Conservation (phyloP, 2,888 invertebrate species). For the Nomada fucata region DNA sequence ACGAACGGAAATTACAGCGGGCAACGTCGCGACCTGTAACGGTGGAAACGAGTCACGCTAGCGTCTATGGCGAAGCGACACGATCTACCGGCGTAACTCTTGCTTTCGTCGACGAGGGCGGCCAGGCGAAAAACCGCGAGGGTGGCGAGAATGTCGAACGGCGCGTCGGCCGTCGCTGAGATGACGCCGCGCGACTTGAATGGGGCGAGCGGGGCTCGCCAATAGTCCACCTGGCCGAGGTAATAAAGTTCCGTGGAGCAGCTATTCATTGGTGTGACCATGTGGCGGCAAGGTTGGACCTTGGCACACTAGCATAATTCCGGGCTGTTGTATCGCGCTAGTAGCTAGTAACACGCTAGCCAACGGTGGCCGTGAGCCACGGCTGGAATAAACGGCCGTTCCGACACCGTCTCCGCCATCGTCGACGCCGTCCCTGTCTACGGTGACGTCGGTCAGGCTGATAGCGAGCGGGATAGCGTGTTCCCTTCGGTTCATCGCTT, state of each 20-base stretch:
- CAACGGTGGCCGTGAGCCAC: conserved; percentile 52
- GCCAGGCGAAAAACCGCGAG: neutral
- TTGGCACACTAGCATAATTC: conserved; percentile 76
- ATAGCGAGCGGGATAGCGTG: conserved; percentile 53
- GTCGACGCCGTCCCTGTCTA: neutral
- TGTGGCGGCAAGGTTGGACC: conserved; percentile 75
- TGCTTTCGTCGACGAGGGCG: conserved; percentile 6
- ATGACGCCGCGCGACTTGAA: too few species aligned
- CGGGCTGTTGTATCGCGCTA: conserved; percentile 45
- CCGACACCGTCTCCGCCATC: neutral
- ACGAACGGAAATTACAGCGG: too few species aligned
- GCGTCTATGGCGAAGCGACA: too few species aligned
- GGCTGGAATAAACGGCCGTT: conserved; percentile 41
- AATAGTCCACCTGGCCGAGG: conserved; percentile 61
- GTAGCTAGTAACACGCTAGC: conserved; percentile 59
- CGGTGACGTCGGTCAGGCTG: conserved; percentile 30
- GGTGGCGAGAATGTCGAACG: neutral
- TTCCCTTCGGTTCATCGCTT: conserved; percentile 61
- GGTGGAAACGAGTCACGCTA: conserved; percentile 15
- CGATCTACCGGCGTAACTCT: neutral
- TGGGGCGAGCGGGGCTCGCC: neutral
- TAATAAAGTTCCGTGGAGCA: conserved; percentile 75
- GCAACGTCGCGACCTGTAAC: too few species aligned
- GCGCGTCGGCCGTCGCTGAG: too few species aligned
- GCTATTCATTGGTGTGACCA: conserved; percentile 73